Percentiles rank a stretch among this genome's conserved stretches.
Evolutionary conservation across 2,113 vertebrate genomes (phyloP).

Genomic region (Symphodus melops): DNA sequence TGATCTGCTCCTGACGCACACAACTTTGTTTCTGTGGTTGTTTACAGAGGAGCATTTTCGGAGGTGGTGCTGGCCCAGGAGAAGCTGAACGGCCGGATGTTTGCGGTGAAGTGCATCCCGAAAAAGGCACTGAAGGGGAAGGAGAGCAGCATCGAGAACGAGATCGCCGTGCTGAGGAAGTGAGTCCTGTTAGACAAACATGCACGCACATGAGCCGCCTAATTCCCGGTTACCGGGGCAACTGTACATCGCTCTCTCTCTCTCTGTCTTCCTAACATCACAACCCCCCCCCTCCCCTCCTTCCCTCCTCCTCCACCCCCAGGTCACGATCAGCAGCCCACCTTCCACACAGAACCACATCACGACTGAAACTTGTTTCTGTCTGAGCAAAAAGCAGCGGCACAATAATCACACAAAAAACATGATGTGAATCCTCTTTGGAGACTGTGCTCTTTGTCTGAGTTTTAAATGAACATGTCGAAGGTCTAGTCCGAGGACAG

Average conservation of each 20-base stretch:
- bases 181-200: slow-evolving; percentile 76
- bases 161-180: slow-evolving; percentile 95
- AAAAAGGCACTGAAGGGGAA: slow-evolving; percentile 98
- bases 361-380: slow-evolving; percentile 33
- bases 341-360: slow-evolving; percentile 26
- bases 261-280: slow-evolving; percentile 40
- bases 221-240: slow-evolving; percentile 67
- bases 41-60: slow-evolving; percentile 92
- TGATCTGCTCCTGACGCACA: background rate
- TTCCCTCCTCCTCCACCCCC: slow-evolving; percentile 15
- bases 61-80: slow-evolving; percentile 97
- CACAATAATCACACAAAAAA: background rate
- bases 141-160: slow-evolving; percentile 98
- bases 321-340: slow-evolving; percentile 66
- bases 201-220: slow-evolving; percentile 21
- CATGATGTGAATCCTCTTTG: background rate
- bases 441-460: background rate
- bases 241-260: slow-evolving; percentile 55
- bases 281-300: background rate
- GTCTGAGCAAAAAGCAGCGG: slow-evolving; percentile 17
- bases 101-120: slow-evolving; percentile 96
- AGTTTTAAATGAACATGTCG: too few species aligned
- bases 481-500: background rate
- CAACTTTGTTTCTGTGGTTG: background rate
- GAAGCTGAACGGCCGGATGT: slow-evolving; percentile 90